Evolutionary conservation across 1,140 invertebrate genomes (phyloP).

Genomic region (Marisa cornuarietis): DNA sequence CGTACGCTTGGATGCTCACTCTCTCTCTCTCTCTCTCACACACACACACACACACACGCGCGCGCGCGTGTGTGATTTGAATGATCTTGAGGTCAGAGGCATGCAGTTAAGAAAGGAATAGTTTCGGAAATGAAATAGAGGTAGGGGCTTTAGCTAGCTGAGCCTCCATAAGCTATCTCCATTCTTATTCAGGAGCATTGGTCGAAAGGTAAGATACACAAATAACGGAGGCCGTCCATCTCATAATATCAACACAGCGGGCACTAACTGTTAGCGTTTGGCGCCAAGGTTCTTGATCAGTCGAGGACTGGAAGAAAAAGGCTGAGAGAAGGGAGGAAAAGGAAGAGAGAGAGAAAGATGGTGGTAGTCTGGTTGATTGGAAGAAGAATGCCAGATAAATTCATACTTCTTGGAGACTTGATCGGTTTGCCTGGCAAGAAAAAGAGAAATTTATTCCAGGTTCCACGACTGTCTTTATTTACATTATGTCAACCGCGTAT

Average conservation of each 20-base stretch:
- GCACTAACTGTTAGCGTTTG: no score
- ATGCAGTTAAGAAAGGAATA: no score
- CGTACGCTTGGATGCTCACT: neutral
- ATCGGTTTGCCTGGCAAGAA: neutral
- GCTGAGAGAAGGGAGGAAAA: neutral
- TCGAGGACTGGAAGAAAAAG: neutral
- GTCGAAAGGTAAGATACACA: no score
- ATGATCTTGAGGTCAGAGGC: no score
- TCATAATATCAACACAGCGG: no score
- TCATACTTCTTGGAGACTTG: neutral
- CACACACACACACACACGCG: neutral
- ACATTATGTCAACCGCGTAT: no score
- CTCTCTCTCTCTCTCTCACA: no score
- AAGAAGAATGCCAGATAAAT: neutral
- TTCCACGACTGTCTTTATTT: neutral
- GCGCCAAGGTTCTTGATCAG: neutral
- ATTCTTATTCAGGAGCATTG: no score
- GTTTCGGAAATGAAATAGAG: no score
- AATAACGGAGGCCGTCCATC: no score
- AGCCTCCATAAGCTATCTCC: no score
- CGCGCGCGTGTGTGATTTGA: neutral
- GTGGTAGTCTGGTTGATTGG: neutral
- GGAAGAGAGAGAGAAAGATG: constrained; percentile 8
- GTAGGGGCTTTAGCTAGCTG: no score
- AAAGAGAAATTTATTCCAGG: neutral